Evolutionary conservation across 2,113 vertebrate genomes (phyloP).

Genomic region (Agapornis roseicollis): DNA sequence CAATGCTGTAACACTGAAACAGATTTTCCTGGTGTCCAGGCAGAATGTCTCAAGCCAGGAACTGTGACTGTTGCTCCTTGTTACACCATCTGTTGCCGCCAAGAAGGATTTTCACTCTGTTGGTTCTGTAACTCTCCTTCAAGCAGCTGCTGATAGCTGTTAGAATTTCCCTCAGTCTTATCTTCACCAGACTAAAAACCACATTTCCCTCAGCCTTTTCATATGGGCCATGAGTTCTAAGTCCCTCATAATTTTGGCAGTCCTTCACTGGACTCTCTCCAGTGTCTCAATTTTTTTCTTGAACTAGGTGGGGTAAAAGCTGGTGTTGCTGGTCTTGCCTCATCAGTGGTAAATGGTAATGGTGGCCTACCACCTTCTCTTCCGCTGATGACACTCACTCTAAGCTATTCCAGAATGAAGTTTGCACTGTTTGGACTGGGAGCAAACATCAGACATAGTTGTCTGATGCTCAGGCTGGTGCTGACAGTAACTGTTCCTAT

Average conservation of each 20-base stretch:
- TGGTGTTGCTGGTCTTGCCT: not conserved
- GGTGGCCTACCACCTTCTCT: not conserved
- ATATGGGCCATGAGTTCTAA: not conserved
- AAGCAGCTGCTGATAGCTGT: not conserved
- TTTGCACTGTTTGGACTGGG: not conserved
- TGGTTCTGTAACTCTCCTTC: not conserved
- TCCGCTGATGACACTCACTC: not conserved
- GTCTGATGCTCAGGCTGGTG: not conserved
- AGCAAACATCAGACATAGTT: not conserved
- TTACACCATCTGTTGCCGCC: not conserved
- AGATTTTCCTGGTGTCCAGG: not conserved
- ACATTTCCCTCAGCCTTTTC: not conserved
- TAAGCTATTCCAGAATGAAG: not conserved
- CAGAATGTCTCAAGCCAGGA: not conserved
- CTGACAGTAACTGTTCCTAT: not conserved
- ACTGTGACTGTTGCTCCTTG: not conserved
- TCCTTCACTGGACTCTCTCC: not conserved
- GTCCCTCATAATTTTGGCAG: not conserved
- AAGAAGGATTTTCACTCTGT: not conserved
- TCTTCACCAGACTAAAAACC: not conserved
- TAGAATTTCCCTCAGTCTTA: not conserved
- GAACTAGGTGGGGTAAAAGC: not conserved
- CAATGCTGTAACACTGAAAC: not conserved
- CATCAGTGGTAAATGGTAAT: not conserved
- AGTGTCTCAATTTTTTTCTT: not conserved